Evolutionary conservation across 1,140 invertebrate genomes (phyloP), one percentile per base, ranked within the genome.

Genomic region (Penaeus japonicus): DNA sequence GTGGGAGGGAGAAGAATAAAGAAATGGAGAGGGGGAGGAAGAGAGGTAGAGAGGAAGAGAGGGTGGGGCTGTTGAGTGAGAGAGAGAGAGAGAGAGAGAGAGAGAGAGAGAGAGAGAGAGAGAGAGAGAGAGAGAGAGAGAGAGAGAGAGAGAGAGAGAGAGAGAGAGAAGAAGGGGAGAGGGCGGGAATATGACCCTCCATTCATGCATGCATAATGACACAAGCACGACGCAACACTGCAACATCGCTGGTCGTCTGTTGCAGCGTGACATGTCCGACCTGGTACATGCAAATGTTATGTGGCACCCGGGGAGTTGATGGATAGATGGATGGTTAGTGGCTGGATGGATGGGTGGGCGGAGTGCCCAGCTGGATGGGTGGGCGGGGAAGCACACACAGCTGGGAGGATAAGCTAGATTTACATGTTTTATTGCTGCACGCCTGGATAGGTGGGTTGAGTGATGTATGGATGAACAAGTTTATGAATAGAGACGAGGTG

Each of bases 131-230:
- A 30, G 53, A 32, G 24, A 32, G n/a, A 24, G 73, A 57, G 62
- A 73, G 17, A 54, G 73, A 77, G 73, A 54, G 57, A 22, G 65
- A 73, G 84, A 57, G 70, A 53, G 83, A 75, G 83, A 73, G 59
- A 82, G 79, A 59, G n/a, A 55, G n/a, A 82, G 1, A 12, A 27
- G 73, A 15, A 12, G 4, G 18, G 27, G 27, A 27, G 18, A 27
- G 39, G 73, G 12, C 20, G 39, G 30, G 73, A 77, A 32, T 59
- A 85, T 87, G 78, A 87, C 86, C 70, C 86, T 77, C 62, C 80
- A 83, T 82, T 88, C 86, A 88, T 88, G 86, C 86, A 88, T 83
- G 86, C 86, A 88, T 88, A 88, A 88, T 83, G 70, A 35, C 80
- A 35, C 22, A 35, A 73, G 55, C 53, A 77, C 77, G 39, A 83